Percentiles rank a stretch among this genome's conserved stretches.
phyloP scores from a whole-genome alignment of 2,888 invertebrate genomes.

The Metopia argyrocephala region DNA sequence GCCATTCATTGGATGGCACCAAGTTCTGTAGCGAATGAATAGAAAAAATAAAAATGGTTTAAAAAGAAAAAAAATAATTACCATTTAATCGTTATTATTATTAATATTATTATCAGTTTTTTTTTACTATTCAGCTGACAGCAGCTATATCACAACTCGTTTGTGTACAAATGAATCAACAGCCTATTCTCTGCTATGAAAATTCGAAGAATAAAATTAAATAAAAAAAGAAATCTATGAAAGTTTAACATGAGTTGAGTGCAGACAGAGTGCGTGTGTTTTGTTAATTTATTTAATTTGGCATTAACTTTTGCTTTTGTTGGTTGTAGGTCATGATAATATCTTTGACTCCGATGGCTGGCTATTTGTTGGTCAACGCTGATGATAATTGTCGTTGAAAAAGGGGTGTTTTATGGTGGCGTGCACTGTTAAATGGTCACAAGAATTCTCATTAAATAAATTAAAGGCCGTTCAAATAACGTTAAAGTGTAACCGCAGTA shows the following conservation, averaged over 20 bases:
- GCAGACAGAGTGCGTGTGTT: constrained; percentile 24
- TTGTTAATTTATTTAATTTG: constrained; percentile 55
- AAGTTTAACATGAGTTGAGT: not conserved
- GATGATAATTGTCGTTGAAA: not conserved
- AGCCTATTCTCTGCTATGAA: not conserved
- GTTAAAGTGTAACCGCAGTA: not conserved
- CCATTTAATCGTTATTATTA: no score
- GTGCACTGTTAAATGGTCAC: not conserved
- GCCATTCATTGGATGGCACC: no score
- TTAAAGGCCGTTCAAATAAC: not conserved
- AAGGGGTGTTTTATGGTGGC: not conserved
- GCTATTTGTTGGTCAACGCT: not conserved
- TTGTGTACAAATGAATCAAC: not conserved
- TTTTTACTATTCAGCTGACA: not conserved
- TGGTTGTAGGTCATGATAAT: constrained; percentile 7
- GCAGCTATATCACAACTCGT: not conserved
- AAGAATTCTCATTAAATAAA: not conserved
- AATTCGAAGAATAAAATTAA: not conserved
- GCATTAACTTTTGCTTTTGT: constrained; percentile 43
- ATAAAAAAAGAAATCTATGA: not conserved
- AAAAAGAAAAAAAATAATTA: no score
- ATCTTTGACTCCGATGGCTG: not conserved
- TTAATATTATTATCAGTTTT: no score
- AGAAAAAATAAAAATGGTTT: no score
- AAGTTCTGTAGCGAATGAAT: no score